Base-by-base conservation (phyloP, 2,888 invertebrate species). In the Zootermopsis nevadensis region DNA sequence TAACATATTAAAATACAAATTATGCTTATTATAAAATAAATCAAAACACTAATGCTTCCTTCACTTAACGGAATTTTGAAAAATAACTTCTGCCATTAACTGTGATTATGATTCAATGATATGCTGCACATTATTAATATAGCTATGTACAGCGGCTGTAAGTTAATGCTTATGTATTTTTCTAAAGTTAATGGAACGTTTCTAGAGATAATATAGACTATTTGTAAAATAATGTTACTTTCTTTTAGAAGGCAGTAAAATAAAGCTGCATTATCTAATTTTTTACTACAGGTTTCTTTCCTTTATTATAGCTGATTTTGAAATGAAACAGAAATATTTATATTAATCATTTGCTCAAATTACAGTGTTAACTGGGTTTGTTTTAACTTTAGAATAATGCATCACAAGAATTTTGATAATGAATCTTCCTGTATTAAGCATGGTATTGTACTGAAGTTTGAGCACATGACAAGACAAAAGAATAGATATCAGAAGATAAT, bases 391-490 rank as follows among this genome's bases (percentile, higher is more conserved):
- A 48, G 19, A 48, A 48, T 19, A 48, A 48, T 15, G 1, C 48
- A 15, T 48, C 48, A 48, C 15, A 48, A 48, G 48, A 48, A 48
- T 15, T 48, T 15, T 48, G 48, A 48, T 48, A 12, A 48, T 0
- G 19, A 19, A 15, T 42, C 38, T 42, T 42, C 48, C 15, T 19
- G 19, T 12, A 48, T 15, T 19, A 48, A 48, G 19, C 19, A 19
- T 48, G 19, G 3, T 1, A 48, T 3, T 19, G 19, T 15, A 12
- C 19, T 48, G 48, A 4, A 60, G 27, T 60, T 27, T 69, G 69
- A 69, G 69, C 69, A 69, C 69, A 19, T 69, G 69, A 69, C 33
- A 69, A 69, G 69, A 60, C 6, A 60, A 60, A 3, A 69, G 69
- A 30, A 69, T 31, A 69, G 33, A 69, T 33, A 69, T 69, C 33